Conservation (phyloP, 2,113 vertebrate genomes). For the Mobula hypostoma region DNA sequence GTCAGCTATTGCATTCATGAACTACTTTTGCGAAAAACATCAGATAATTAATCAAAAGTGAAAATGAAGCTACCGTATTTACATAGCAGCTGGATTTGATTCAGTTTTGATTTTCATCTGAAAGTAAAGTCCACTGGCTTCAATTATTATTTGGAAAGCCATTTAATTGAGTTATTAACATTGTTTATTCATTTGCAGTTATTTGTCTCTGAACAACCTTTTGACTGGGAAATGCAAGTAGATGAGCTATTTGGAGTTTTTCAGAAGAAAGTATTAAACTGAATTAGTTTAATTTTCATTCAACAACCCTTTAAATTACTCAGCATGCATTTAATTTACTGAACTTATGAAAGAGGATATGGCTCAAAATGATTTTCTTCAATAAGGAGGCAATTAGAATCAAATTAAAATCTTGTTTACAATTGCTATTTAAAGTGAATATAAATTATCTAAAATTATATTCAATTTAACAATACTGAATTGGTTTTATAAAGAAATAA, state of each 20-base stretch:
- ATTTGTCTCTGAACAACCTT: neutral
- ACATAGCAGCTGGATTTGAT: neutral
- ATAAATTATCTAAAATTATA: neutral
- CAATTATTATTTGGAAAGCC: neutral
- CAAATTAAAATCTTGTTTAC: neutral
- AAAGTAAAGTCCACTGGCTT: neutral
- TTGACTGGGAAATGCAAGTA: neutral
- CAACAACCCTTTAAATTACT: neutral
- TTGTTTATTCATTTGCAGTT: neutral
- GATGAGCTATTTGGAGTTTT: neutral
- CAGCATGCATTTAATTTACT: constrained; percentile 1
- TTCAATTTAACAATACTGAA: neutral
- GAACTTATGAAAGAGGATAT: neutral
- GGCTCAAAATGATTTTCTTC: neutral
- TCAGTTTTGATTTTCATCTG: neutral
- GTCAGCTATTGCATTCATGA: neutral
- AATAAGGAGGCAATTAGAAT: neutral
- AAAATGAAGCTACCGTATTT: neutral
- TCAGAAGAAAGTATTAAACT: neutral
- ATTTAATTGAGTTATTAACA: neutral
- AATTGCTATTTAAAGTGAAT: neutral
- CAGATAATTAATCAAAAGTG: neutral
- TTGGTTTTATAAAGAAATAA: neutral
- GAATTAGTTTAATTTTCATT: neutral
- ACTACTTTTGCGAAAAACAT: neutral